Evolutionary conservation across 2,888 invertebrate genomes (phyloP).

Genomic region (Pseudococcus longispinus): DNA sequence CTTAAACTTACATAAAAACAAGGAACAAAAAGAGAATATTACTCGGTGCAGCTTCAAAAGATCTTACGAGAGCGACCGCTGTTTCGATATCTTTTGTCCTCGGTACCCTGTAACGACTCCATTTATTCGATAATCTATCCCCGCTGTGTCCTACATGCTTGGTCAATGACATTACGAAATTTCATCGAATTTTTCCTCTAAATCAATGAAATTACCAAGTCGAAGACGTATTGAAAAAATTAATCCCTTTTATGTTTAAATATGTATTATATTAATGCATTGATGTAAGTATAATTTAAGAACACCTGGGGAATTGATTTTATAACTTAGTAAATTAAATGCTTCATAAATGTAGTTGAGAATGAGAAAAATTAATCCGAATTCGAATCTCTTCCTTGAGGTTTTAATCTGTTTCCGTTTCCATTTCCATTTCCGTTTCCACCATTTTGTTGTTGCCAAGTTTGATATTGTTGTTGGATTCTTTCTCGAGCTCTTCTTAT

Average conservation of each 20-base stretch:
- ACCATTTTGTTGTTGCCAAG: conserved; percentile 2
- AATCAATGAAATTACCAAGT: not conserved
- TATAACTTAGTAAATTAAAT: not conserved
- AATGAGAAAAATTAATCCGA: not conserved
- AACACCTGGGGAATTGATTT: not conserved
- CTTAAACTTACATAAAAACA: not conserved
- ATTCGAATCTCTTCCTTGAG: not conserved
- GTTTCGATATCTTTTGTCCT: not conserved
- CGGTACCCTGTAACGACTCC: not conserved
- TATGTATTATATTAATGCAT: not conserved
- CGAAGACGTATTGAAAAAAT: not conserved
- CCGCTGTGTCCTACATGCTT: not conserved
- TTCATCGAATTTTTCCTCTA: not conserved
- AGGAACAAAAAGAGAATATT: not conserved
- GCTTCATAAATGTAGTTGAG: not conserved
- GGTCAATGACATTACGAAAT: conserved; percentile 13
- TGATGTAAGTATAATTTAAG: not conserved
- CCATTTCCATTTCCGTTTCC: conserved; percentile 11
- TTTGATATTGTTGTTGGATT: conserved; percentile 58
- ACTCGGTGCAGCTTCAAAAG: not conserved
- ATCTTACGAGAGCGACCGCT: not conserved
- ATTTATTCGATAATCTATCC: not conserved
- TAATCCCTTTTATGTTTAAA: not conserved
- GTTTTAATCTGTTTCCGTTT: conserved; percentile 9
- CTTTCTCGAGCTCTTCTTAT: conserved; percentile 58